Percentiles rank a stretch among this genome's conserved stretches.
Conservation (phyloP, 2,888 invertebrate species). For the Epicampocera succincta region DNA sequence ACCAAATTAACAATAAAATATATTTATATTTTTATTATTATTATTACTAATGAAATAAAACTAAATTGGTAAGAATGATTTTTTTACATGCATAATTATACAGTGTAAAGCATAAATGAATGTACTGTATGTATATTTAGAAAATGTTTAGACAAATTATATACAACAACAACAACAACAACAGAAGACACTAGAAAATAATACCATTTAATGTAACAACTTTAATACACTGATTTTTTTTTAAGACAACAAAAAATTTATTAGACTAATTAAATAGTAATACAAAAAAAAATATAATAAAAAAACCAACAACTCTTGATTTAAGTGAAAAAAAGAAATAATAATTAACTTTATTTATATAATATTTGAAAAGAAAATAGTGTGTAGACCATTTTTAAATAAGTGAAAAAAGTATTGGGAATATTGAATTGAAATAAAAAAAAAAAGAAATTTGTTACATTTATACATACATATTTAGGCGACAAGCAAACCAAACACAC, state of each 20-base stretch:
- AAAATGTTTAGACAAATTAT: slow-evolving; percentile 45
- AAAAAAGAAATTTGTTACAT: slow-evolving; percentile 56
- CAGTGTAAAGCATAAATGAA: slow-evolving; percentile 55
- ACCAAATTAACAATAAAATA: slow-evolving; percentile 33
- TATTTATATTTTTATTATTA: slow-evolving; percentile 63
- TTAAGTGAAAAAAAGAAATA: slow-evolving; percentile 23
- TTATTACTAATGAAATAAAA: slow-evolving; percentile 47
- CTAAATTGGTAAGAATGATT: slow-evolving; percentile 60
- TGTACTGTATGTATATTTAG: slow-evolving; percentile 60
- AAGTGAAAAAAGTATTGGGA: slow-evolving; percentile 51
- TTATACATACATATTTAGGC: slow-evolving; percentile 38
- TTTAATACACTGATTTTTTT: slow-evolving; percentile 25
- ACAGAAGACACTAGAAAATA: slow-evolving; percentile 26
- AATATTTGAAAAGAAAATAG: slow-evolving; percentile 30
- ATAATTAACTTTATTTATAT: slow-evolving; percentile 38
- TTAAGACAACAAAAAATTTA: slow-evolving; percentile 36
- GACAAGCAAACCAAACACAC: no score
- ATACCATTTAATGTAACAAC: slow-evolving; percentile 20
- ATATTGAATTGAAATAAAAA: slow-evolving; percentile 38
- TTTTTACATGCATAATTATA: slow-evolving; percentile 61
- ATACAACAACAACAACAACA: slow-evolving; percentile 27
- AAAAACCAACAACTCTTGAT: slow-evolving; percentile 12
- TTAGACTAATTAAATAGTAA: slow-evolving; percentile 34
- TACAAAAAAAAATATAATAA: slow-evolving; percentile 35
- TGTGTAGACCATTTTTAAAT: slow-evolving; percentile 43